phyloP scores from a whole-genome alignment of 2,888 invertebrate genomes.

The Drosophila maculinotata region DNA sequence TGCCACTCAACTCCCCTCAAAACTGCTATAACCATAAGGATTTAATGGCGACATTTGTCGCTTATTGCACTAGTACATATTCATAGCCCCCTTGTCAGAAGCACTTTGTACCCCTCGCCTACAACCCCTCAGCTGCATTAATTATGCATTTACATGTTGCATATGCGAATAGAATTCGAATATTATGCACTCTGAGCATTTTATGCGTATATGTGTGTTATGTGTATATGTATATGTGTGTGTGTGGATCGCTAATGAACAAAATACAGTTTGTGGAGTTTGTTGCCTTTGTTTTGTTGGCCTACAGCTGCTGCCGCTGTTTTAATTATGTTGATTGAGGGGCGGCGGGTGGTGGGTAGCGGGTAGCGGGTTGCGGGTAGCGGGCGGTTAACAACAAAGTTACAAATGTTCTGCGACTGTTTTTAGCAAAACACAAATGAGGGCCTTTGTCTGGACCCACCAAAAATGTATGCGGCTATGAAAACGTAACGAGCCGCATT shows the following conservation, averaged over 20 bases:
- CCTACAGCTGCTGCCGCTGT: conserved; percentile 49
- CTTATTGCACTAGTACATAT: conserved; percentile 44
- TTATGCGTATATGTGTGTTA: conserved; percentile 1
- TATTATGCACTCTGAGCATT: conserved; percentile 46
- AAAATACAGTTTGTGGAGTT: conserved; percentile 56
- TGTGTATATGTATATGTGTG: conserved; percentile 13
- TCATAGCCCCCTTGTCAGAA: conserved; percentile 39
- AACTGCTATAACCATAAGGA: conserved; percentile 23
- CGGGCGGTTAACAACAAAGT: conserved; percentile 47
- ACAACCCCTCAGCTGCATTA: conserved; percentile 30
- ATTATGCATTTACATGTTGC: conserved; percentile 65
- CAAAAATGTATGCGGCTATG: conserved; percentile 58
- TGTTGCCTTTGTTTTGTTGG: conserved; percentile 52
- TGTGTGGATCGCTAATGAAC: conserved; percentile 58
- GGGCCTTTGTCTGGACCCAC: conserved; percentile 43
- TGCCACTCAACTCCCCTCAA: conserved; percentile 5
- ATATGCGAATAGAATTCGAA: conserved; percentile 57
- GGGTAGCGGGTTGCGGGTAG: no score
- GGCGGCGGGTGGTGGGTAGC: no score
- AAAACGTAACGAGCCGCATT: conserved; percentile 60
- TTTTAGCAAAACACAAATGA: conserved; percentile 56
- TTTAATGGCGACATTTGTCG: conserved; percentile 58
- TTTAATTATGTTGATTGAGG: conserved; percentile 51
- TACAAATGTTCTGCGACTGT: conserved; percentile 52
- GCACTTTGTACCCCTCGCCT: not conserved